phyloP scores from a whole-genome alignment of 1,140 invertebrate species.

The Epicauta chinensis region DNA sequence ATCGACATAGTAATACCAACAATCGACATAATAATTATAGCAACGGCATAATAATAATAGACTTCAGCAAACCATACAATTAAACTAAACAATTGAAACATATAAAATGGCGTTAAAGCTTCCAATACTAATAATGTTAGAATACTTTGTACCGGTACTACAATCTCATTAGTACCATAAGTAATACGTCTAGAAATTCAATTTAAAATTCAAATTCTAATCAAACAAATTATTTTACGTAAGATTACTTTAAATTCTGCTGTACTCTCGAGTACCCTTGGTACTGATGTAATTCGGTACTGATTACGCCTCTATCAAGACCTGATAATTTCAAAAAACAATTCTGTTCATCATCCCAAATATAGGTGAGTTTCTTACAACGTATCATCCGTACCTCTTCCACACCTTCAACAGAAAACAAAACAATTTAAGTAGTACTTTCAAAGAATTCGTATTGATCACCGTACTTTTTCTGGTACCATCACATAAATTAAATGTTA shows the following conservation, averaged over 20 bases:
- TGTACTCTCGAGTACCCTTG: slow-evolving; percentile 50
- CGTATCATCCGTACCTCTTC: slow-evolving; percentile 24
- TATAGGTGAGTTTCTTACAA: slow-evolving; percentile 34
- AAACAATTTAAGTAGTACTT: no score
- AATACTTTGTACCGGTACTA: slow-evolving; percentile 67
- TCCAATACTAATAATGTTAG: slow-evolving; percentile 67
- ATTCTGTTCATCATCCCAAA: slow-evolving; percentile 42
- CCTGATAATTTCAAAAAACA: slow-evolving; percentile 60
- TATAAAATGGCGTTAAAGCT: slow-evolving; percentile 91
- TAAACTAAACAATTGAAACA: slow-evolving; percentile 87
- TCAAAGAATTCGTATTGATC: slow-evolving; percentile 20
- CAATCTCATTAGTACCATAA: slow-evolving; percentile 76
- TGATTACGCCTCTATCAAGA: slow-evolving; percentile 54
- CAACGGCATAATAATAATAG: slow-evolving; percentile 81
- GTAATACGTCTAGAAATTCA: slow-evolving; percentile 55
- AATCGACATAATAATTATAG: slow-evolving; percentile 81
- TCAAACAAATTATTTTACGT: no score
- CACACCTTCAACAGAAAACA: slow-evolving; percentile 30
- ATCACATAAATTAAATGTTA: slow-evolving; percentile 44
- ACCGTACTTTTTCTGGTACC: slow-evolving; percentile 39
- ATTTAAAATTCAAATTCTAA: no score
- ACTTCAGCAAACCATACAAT: slow-evolving; percentile 72
- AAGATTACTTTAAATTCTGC: slow-evolving; percentile 48
- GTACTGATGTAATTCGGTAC: slow-evolving; percentile 53
- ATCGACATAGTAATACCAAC: slow-evolving; percentile 78